Percentiles rank a stretch among this genome's conserved stretches.
These are phyloP conservation scores for Meghimatium bilineatum DNA, from an alignment of 2,888 invertebrate species.

Conservation along the genomic window DNA sequence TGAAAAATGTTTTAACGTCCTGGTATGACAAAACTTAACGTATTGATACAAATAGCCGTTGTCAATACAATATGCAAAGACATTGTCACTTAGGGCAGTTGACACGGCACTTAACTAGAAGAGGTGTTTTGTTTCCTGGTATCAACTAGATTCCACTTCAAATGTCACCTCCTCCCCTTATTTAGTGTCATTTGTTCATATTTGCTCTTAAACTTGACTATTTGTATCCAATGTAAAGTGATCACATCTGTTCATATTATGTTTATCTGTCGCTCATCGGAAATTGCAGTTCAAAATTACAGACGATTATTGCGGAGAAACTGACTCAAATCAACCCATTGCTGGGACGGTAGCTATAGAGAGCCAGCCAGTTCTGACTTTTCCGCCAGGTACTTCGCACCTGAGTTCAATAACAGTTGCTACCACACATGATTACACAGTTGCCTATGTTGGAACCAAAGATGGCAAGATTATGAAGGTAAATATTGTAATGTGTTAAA, in stretches of 20 bases:
- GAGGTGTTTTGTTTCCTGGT: too few species aligned
- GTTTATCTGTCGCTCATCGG: neutral
- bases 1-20: too few species aligned
- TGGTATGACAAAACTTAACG: too few species aligned
- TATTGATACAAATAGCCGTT: too few species aligned
- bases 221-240: too few species aligned
- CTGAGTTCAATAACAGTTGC: slow-evolving; percentile 95
- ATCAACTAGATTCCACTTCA: too few species aligned
- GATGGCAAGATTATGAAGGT: slow-evolving; percentile 95
- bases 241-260: neutral
- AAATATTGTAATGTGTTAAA: slow-evolving; percentile 51
- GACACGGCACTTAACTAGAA: too few species aligned
- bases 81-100: too few species aligned
- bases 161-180: too few species aligned
- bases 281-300: slow-evolving; percentile 88
- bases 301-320: slow-evolving; percentile 94
- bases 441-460: slow-evolving; percentile 95
- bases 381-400: slow-evolving; percentile 83
- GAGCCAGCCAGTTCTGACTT: slow-evolving; percentile 89
- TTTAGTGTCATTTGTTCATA: too few species aligned
- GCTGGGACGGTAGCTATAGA: slow-evolving; percentile 94
- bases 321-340: slow-evolving; percentile 94
- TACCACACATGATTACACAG: slow-evolving; percentile 95
- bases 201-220: too few species aligned
- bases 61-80: too few species aligned